Conservation (phyloP, 2,113 vertebrate genomes). For the Syngnathus typhle region DNA sequence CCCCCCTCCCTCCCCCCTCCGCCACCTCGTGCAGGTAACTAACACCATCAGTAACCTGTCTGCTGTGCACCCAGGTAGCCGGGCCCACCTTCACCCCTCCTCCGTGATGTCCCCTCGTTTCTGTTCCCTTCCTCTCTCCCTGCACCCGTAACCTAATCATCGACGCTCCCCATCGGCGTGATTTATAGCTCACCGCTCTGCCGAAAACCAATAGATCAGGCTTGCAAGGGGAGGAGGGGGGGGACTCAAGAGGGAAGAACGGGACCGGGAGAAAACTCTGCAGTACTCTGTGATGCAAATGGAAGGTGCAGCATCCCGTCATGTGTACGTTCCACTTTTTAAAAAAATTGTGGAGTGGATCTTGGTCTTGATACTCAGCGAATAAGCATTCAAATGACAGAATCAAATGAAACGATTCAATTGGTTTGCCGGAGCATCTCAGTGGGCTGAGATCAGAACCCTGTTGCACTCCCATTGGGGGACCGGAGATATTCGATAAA, state of each 20-base stretch:
- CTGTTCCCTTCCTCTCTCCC: slow-evolving; percentile 31
- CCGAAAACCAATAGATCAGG: slow-evolving; percentile 73
- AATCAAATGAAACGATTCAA: too few relatives aligned
- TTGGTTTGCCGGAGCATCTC: too few relatives aligned
- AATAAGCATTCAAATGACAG: too few relatives aligned
- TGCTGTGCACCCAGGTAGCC: slow-evolving; percentile 35
- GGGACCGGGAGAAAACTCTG: slow-evolving; percentile 65
- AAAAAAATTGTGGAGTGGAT: too few relatives aligned
- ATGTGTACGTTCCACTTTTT: slow-evolving; percentile 43
- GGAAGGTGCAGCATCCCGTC: slow-evolving; percentile 52
- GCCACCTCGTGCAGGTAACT: slow-evolving; percentile 51
- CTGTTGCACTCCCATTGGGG: too few relatives aligned
- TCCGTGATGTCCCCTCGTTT: slow-evolving; percentile 44
- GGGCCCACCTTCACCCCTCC: slow-evolving; percentile 39
- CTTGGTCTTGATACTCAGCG: too few relatives aligned
- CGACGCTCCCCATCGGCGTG: slow-evolving; percentile 66
- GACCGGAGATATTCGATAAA: too few relatives aligned
- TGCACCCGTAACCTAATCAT: slow-evolving; percentile 66
- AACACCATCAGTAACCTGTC: slow-evolving; percentile 76
- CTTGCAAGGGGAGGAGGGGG: slow-evolving; percentile 49
- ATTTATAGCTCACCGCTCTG: slow-evolving; percentile 64
- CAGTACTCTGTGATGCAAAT: slow-evolving; percentile 61
- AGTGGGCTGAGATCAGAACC: too few relatives aligned
- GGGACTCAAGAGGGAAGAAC: slow-evolving; percentile 55
- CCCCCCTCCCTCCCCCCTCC: neutral